These are phyloP conservation scores for Thyatira batis DNA, from an alignment of 2,888 invertebrate species.

Conservation along the genomic window DNA sequence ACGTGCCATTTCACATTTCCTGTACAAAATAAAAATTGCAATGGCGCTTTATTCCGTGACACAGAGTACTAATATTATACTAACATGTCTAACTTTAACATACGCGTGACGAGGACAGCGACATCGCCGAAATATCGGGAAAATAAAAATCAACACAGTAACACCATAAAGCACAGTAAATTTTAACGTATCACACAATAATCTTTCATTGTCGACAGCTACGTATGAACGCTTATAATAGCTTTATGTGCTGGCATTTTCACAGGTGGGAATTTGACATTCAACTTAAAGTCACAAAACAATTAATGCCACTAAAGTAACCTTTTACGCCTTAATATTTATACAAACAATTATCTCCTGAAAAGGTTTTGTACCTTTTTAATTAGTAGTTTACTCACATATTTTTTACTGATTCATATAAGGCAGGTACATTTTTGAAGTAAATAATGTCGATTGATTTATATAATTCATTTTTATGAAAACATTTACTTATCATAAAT, in stretches of 20 bases:
- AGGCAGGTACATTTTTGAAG: constrained; percentile 6
- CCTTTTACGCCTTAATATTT: constrained; percentile 52
- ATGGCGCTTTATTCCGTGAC: neutral
- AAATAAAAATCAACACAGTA: constrained; percentile 20
- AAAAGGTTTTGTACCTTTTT: constrained; percentile 9
- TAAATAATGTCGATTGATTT: constrained; percentile 2
- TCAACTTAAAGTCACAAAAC: constrained; percentile 45
- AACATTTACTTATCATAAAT: too few species aligned
- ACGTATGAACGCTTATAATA: constrained; percentile 8
- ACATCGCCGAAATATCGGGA: constrained; percentile 15
- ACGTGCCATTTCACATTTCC: constrained; percentile 3
- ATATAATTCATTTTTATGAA: too few species aligned
- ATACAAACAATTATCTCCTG: constrained; percentile 25
- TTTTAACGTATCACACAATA: constrained; percentile 25
- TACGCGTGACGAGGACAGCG: constrained; percentile 1
- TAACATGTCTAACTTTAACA: constrained; percentile 1
- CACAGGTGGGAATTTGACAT: constrained; percentile 67
- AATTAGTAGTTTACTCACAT: neutral
- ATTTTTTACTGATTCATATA: neutral
- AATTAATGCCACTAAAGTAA: constrained; percentile 62
- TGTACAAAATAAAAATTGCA: constrained; percentile 1
- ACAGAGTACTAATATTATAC: neutral
- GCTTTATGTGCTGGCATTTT: constrained; percentile 54
- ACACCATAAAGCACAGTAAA: constrained; percentile 17
- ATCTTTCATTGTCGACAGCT: constrained; percentile 18